These are phyloP conservation scores for Hydra vulgaris DNA, from an alignment of 30 jellyfish, hydroid and myxozoan genomes.

Conservation along the genomic window DNA sequence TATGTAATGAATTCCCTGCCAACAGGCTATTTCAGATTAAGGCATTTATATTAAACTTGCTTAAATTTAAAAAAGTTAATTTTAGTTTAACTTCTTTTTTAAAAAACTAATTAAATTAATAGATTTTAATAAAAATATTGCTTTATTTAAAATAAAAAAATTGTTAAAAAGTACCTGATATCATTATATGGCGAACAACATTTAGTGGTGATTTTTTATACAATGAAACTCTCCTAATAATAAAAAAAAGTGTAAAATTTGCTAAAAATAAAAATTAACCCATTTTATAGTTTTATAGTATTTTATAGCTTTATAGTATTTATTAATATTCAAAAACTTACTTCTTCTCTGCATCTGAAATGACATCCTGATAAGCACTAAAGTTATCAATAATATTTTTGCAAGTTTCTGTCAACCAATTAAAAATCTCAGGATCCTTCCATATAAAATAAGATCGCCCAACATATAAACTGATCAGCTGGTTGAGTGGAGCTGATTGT, in stretches of 20 bases:
- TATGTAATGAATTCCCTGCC: too few species aligned
- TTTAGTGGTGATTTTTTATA: constrained; percentile 48
- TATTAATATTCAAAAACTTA: too few species aligned
- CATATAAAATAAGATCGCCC: constrained; percentile 64
- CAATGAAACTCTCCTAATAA: constrained; percentile 41
- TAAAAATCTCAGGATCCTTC: constrained; percentile 86
- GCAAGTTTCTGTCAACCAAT: constrained; percentile 64
- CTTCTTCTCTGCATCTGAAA: constrained; percentile 10
- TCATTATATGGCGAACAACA: constrained; percentile 52
- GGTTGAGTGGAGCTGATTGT: constrained; percentile 59
- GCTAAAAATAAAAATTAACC: neutral
- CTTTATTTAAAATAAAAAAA: too few species aligned
- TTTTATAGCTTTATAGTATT: too few species aligned
- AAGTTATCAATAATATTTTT: constrained; percentile 27
- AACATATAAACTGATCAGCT: constrained; percentile 44
- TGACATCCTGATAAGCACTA: neutral
- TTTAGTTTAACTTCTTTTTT: too few species aligned
- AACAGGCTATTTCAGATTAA: too few species aligned
- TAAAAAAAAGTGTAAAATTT: neutral
- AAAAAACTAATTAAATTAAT: too few species aligned
- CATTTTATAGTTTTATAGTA: too few species aligned
- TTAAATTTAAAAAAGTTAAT: too few species aligned
- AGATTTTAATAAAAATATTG: too few species aligned
- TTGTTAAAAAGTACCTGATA: constrained; percentile 49
- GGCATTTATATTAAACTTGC: too few species aligned